Percentiles rank a stretch among this genome's conserved stretches.
These are phyloP conservation scores for Polyergus mexicanus DNA, from an alignment of 1,140 invertebrate genomes.

Conservation along the genomic window DNA sequence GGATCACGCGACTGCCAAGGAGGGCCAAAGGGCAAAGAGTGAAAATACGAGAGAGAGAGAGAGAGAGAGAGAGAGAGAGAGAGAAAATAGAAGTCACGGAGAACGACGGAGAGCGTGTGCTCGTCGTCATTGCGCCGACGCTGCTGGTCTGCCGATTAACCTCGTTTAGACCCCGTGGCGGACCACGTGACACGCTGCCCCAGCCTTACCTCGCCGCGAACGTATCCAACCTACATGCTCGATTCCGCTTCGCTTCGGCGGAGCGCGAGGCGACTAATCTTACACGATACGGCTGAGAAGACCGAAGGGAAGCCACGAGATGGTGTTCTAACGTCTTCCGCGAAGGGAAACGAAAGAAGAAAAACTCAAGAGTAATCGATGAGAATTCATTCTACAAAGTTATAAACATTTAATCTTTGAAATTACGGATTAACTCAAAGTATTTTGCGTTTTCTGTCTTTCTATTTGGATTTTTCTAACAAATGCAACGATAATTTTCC, in stretches of 20 bases:
- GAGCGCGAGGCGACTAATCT: constrained; percentile 57
- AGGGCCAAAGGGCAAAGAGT: constrained; percentile 49
- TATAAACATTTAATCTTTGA: background rate
- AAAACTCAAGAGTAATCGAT: constrained; percentile 37
- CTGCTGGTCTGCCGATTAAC: constrained; percentile 82
- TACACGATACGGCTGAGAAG: constrained; percentile 46
- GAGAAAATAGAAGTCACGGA: constrained; percentile 23
- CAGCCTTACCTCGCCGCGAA: constrained; percentile 77
- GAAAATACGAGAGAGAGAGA: constrained; percentile 20
- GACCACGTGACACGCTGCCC: constrained; percentile 81
- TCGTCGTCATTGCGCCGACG: constrained; percentile 80
- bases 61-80: background rate
- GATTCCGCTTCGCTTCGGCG: constrained; percentile 54
- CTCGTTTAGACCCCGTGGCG: constrained; percentile 84
- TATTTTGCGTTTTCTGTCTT: background rate
- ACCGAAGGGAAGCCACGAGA: constrained; percentile 51
- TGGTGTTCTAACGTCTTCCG: background rate
- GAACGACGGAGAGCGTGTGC: constrained; percentile 50
- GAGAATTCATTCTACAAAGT: background rate
- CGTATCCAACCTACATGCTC: constrained; percentile 75
- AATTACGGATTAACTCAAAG: background rate
- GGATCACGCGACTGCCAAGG: constrained; percentile 21
- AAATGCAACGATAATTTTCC: background rate
- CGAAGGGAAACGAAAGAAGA: background rate
- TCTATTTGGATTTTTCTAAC: background rate